Evolutionary conservation across 1,140 invertebrate genomes (phyloP).

Genomic region (Solenopsis invicta): DNA sequence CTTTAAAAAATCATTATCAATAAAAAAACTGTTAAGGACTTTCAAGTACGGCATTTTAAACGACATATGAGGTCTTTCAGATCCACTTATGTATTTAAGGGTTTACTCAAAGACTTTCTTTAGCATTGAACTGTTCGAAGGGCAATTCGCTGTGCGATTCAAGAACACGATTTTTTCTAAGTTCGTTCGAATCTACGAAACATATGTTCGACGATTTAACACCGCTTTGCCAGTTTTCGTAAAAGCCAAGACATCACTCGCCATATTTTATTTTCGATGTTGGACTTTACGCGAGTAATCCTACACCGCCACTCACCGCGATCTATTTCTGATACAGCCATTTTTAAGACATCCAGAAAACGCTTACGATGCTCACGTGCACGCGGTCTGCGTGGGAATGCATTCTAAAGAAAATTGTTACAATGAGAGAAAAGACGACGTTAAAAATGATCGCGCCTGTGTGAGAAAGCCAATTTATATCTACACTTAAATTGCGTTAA

Average conservation of each 20-base stretch:
- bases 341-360: constrained; percentile 72
- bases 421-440: neutral
- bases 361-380: neutral
- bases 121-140: neutral
- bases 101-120: neutral
- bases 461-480: neutral
- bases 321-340: constrained; percentile 74
- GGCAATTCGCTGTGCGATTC: neutral
- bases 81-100: too few relatives aligned
- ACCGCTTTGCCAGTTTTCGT: constrained; percentile 69
- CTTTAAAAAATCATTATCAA: too few relatives aligned
- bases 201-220: constrained; percentile 61
- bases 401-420: neutral
- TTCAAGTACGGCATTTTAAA: too few relatives aligned
- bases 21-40: too few relatives aligned
- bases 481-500: neutral
- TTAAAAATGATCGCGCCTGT: neutral
- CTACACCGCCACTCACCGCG: constrained; percentile 58
- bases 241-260: constrained; percentile 67
- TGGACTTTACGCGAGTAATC: constrained; percentile 69
- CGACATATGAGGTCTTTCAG: too few relatives aligned
- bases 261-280: constrained; percentile 76
- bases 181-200: constrained; percentile 46
- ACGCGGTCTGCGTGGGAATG: neutral
- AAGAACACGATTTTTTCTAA: neutral